Evolutionary conservation across 35 echinoderm and acorn worm species (phyloP), one percentile per base, ranked within the genome.

Genomic region (Diadema setosum): DNA sequence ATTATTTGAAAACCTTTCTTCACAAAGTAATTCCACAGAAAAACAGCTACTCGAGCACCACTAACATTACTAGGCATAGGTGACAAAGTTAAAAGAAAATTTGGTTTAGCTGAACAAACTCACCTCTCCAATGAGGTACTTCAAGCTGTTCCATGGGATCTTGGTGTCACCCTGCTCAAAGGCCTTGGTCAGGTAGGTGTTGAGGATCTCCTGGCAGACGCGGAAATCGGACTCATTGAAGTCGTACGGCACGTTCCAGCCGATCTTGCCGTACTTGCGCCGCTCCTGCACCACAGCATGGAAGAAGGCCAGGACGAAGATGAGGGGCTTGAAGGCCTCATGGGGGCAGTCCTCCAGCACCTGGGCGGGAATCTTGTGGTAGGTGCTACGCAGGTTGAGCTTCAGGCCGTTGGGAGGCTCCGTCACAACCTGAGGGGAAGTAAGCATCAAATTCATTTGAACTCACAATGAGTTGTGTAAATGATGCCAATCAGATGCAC

Each of bases 361-460:
- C 49, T 88, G 89, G 14, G 92, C 84, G 2, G 96, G 95, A 50
- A 99, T 99, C 83, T 99, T 99, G 83, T 92, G 90, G 63, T 92
- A 99, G 44, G 92, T 99, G 70, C 93, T 94, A 49, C 96, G 84
- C 18, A 99, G 86, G 88, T 99, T 99, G 0, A 99, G 89, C 61
- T 99, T 99, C 21, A 99, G 92, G 23, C 96, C 96, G 58, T 99
- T 99, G 48, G 96, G 96, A 23, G 96, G 96, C 88, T 99, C 96
- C 45, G 96, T 99, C 35, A 99, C 96, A 59, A 99, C 95, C 95
- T 93, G 81, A 83, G 2, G 12, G 63, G 37, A 67, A 67, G 15
- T 34, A 67, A 6, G 63, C 26, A 67, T n/a, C n/a, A 65, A 1
- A 29, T 31, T 67, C 23, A 12, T 31, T 31, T 34, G 8, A 67